These are phyloP conservation scores for Aromia moschata DNA, from an alignment of 2,888 invertebrate species.

Conservation along the genomic window DNA sequence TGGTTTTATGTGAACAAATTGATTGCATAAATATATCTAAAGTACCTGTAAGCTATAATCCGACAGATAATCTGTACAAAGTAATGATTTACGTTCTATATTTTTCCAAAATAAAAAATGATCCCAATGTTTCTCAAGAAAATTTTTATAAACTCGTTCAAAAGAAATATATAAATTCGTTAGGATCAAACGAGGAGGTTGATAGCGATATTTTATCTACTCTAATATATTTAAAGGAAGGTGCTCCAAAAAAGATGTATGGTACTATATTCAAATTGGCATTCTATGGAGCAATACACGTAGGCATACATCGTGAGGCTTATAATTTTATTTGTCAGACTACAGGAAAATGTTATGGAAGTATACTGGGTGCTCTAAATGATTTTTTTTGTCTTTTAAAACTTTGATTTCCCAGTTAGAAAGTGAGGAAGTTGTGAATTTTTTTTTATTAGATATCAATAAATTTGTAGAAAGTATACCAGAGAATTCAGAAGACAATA, in stretches of 20 bases:
- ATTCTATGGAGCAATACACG: slow-evolving; percentile 43
- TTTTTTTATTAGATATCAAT: slow-evolving; percentile 38
- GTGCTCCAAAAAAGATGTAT: slow-evolving; percentile 19
- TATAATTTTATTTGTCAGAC: slow-evolving; percentile 39
- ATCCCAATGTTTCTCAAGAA: neutral
- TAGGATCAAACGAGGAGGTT: slow-evolving; percentile 33
- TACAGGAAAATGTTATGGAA: slow-evolving; percentile 24
- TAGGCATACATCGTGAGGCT: slow-evolving; percentile 38
- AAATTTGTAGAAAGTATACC: slow-evolving; percentile 30
- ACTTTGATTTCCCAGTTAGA: slow-evolving; percentile 37
- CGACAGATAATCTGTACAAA: slow-evolving; percentile 41
- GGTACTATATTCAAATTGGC: slow-evolving; percentile 40
- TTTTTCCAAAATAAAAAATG: slow-evolving; percentile 28
- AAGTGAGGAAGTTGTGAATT: slow-evolving; percentile 24
- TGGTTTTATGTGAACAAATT: slow-evolving; percentile 32
- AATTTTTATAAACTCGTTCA: slow-evolving; percentile 29
- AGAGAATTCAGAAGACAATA: slow-evolving; percentile 30
- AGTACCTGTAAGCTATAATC: slow-evolving; percentile 5
- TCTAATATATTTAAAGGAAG: slow-evolving; percentile 39
- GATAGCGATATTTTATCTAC: slow-evolving; percentile 39
- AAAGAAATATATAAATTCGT: slow-evolving; percentile 24
- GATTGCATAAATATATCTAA: neutral
- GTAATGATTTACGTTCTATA: slow-evolving; percentile 39
- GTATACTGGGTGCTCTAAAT: slow-evolving; percentile 33
- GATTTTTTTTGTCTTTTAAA: slow-evolving; percentile 37